Conservation (phyloP, 2,797 vertebrate genomes). For the Molossus alvarezi region DNA sequence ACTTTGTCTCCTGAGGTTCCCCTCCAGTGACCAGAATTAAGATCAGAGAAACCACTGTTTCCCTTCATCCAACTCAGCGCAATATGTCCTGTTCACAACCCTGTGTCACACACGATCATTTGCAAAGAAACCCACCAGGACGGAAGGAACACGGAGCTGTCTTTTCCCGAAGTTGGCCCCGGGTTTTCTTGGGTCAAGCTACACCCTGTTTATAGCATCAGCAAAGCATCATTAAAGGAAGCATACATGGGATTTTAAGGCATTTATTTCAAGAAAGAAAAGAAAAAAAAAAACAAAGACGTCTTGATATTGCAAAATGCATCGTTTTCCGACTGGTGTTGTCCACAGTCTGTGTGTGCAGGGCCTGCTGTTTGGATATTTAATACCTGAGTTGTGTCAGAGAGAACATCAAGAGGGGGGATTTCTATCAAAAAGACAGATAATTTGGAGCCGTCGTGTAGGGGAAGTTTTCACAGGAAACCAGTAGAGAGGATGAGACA, state of each 20-base stretch:
- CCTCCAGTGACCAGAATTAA: background rate
- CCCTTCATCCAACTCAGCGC: fast-evolving
- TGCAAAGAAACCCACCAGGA: background rate
- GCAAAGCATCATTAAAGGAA: background rate
- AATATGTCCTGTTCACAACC: background rate
- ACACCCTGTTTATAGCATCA: background rate
- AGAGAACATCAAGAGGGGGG: background rate
- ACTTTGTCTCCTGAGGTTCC: background rate
- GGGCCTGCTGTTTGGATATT: background rate
- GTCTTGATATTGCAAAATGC: background rate
- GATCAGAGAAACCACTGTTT: background rate
- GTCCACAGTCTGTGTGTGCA: background rate
- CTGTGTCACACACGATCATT: background rate
- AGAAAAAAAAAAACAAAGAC: too few species aligned
- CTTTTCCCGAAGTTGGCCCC: background rate
- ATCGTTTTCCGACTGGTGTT: background rate
- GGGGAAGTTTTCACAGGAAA: background rate
- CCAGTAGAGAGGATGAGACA: too few species aligned
- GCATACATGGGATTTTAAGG: background rate
- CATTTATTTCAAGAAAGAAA: background rate
- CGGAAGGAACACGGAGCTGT: background rate
- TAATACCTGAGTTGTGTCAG: background rate
- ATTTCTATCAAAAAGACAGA: background rate
- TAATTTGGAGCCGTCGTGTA: too few species aligned
- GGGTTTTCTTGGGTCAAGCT: too few species aligned